Evolutionary conservation across 2,797 vertebrate species (phyloP).

Genomic region (Crotalus adamanteus): DNA sequence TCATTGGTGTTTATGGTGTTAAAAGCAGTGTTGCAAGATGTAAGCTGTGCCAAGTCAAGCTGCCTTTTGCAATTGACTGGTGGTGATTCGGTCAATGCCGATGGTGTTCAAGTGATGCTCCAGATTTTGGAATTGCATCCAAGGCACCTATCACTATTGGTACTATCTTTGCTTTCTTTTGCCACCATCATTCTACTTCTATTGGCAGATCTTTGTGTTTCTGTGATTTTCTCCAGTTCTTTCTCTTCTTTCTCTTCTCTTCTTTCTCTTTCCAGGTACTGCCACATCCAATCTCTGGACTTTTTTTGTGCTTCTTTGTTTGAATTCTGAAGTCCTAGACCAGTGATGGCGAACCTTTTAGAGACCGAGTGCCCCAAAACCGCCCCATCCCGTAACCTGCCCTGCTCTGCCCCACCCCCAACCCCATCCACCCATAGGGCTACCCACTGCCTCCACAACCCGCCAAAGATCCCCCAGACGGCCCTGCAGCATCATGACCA

Average conservation of each 20-base stretch:
- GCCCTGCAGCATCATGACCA: too few relatives aligned
- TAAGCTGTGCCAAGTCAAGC: too few relatives aligned
- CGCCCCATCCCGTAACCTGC: too few relatives aligned
- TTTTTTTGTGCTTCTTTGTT: not conserved
- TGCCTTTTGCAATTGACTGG: too few relatives aligned
- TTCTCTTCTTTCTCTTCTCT: not conserved
- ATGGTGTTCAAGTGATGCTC: not conserved
- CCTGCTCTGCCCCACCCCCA: too few relatives aligned
- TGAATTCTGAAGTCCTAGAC: not conserved
- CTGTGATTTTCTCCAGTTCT: not conserved
- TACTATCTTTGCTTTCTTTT: not conserved
- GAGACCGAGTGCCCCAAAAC: too few relatives aligned
- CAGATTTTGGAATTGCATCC: not conserved
- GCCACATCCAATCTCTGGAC: not conserved
- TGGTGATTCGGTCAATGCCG: too few relatives aligned
- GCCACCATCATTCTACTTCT: not conserved
- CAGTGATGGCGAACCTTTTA: not conserved
- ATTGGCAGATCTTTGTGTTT: not conserved
- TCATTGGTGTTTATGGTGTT: too few relatives aligned
- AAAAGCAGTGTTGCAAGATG: too few relatives aligned
- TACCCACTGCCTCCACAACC: too few relatives aligned
- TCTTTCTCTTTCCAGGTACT: not conserved
- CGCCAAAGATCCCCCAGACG: too few relatives aligned
- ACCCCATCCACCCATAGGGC: too few relatives aligned
- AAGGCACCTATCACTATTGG: not conserved